Base-by-base conservation (phyloP, 1,140 invertebrate species). In the Bactericera cockerelli region DNA sequence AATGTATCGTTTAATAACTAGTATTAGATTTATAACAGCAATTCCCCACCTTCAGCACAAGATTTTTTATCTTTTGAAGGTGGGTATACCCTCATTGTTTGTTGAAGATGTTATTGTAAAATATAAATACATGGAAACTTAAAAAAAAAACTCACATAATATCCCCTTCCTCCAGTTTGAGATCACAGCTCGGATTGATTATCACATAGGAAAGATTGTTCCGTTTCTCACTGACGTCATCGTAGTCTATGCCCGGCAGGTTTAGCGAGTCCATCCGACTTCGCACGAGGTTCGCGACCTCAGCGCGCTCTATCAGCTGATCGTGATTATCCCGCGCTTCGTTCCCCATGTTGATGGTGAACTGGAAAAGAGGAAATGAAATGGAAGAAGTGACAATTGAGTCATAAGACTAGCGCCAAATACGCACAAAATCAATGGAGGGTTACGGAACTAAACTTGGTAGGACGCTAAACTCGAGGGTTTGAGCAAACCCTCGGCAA, bases 171-270 rank as follows among this genome's bases (percentile, higher is more conserved):
- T 97, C 89, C 55, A 98, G 77, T 70, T 93, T 93, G 0, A 98
- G 77, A 75, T 99, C 95, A 76, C 93, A 96, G 70, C 89, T 93
- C 0, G 95, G 95, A 70, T 99, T 99, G 67, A 98, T 98, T 65
- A 99, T 96, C 58, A 98, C 94, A 74, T 97, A 99, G 1, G 93
- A 97, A 6, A 98, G 77, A 62, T 82, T 89, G 73, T 87, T 91
- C 36, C 90, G 76, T 72, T 94, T 92, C 70, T 93, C 89, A 58
- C 87, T 89, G 2, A 91, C 87, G 69, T 94, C 89, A 71, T 92
- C 91, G 70, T 95, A 95, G 67, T 96, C 89, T 31, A 86, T 81
- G 0, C 81, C 79, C 0, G 90, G 91, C 55, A 97, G 75, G 61
- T 93, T 92, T 1, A 97, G 70, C 24, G 89, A 93, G 63, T 92